Evolutionary conservation across 2,888 invertebrate genomes (phyloP).

Genomic region (Teinopalpus imperialis): DNA sequence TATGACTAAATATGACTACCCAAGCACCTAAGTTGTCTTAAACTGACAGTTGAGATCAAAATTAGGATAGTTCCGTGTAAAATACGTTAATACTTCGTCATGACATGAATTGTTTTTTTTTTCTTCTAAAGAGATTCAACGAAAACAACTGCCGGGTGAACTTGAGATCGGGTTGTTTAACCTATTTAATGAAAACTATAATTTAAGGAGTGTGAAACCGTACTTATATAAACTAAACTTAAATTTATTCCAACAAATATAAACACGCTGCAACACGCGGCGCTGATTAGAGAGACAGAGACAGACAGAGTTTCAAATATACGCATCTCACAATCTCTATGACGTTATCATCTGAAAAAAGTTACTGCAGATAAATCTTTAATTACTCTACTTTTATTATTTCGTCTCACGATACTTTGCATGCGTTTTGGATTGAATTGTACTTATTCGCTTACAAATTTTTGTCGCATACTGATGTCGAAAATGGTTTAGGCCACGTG

Average conservation of each 20-base stretch:
- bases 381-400: no score
- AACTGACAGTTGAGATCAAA: constrained; percentile 61
- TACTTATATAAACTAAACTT: constrained; percentile 35
- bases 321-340: no score
- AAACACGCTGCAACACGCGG: constrained; percentile 18
- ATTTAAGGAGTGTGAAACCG: constrained; percentile 37
- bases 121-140: constrained; percentile 13
- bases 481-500: no score
- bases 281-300: constrained; percentile 28
- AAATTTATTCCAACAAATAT: constrained; percentile 16
- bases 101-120: neutral
- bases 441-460: no score
- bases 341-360: no score
- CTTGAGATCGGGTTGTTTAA: constrained; percentile 45
- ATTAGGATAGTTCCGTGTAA: constrained; percentile 40
- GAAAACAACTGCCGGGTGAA: neutral
- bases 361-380: no score
- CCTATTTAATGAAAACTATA: constrained; percentile 30
- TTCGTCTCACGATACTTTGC: no score
- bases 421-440: no score
- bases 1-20: constrained; percentile 44
- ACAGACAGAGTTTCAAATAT: no score
- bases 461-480: no score
- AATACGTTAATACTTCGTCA: constrained; percentile 16
- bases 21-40: constrained; percentile 56